A percentile compares a stretch with the other conserved stretches of the same genome.
These are phyloP conservation scores for Clivina fossor DNA, from an alignment of 2,888 invertebrate genomes.

Conservation along the genomic window DNA sequence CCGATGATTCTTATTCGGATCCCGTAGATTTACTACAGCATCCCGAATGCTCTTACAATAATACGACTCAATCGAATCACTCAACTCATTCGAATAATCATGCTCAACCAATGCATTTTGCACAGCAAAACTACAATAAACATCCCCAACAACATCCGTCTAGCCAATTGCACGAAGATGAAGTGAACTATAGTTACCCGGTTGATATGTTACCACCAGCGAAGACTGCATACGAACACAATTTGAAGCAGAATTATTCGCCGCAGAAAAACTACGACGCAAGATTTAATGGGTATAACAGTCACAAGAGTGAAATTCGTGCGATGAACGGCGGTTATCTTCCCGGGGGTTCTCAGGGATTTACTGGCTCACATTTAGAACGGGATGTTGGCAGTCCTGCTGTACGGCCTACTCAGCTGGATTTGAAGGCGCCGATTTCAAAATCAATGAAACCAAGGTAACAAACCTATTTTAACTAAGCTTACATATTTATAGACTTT, in stretches of 20 bases:
- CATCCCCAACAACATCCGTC: too few species aligned
- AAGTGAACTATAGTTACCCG: conserved; percentile 52
- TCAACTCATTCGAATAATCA: conserved; percentile 20
- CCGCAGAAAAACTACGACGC: conserved; percentile 39
- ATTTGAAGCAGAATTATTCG: conserved; percentile 40
- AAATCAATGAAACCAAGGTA: conserved; percentile 42
- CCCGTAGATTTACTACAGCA: conserved; percentile 57
- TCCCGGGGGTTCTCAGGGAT: conserved; percentile 23
- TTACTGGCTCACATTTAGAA: conserved; percentile 30
- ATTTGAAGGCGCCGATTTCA: conserved; percentile 41
- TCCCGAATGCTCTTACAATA: conserved; percentile 48
- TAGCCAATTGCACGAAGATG: conserved; percentile 45
- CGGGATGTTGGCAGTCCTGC: conserved; percentile 17
- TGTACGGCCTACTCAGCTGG: conserved; percentile 50
- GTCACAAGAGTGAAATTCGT: conserved; percentile 41
- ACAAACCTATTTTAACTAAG: background rate
- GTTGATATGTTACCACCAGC: conserved; percentile 48
- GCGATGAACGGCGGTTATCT: conserved; percentile 26
- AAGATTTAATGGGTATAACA: conserved; percentile 39
- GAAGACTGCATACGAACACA: conserved; percentile 39
- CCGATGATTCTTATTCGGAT: conserved; percentile 57
- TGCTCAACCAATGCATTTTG: conserved; percentile 35
- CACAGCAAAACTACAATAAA: conserved; percentile 35
- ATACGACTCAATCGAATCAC: conserved; percentile 15
- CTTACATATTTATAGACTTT: background rate